Evolutionary conservation across 2,888 invertebrate genomes (phyloP), one percentile per base, ranked within the genome.

Genomic region (Hesperia comma): DNA sequence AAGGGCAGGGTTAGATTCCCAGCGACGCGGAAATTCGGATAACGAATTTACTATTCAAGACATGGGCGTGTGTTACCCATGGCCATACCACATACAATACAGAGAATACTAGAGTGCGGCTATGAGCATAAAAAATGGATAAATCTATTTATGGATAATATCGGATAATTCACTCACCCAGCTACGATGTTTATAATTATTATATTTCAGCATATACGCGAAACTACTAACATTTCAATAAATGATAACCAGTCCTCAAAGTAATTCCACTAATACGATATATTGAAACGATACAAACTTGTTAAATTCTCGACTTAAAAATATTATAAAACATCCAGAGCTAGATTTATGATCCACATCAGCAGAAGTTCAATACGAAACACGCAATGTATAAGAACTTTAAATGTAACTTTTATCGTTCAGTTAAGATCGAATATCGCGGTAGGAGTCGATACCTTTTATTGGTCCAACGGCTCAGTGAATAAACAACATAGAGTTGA

Each of bases 361-460:
- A 6, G 19, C 4, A 8, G 4, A 12, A 49, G 1, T 12, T 15
- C 6, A 33, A 10, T 2, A 6, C 0, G 10, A 60, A 43, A 26
- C 15, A 12, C n/a, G 54, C 43, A 54, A 54, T 66, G 60, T 54
- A 66, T 14, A 41, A 7, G 54, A 33, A 15, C 46, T 33, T 40
- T 19, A 21, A 3, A 0, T 12, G 7, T 17, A 1, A 10, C 10
- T 19, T 49, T 21, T 14, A 3, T 10, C 15, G 4, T 53, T 41
- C 7, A 10, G 26, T 3, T 12, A 14, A 17, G 14, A 41, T 10
- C 32, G 37, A n/a, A 32, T 8, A 10, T 2, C 51, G 40, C 15
- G 54, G 66, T 60, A 60, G 33, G 53, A 60, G 66, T 41, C 60
- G 53, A 66, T 66, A 66, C 66, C 64, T 60, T 66, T 58, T 66